These are phyloP conservation scores for Abrostola triplasia DNA, from an alignment of 2,888 invertebrate genomes.

Conservation along the genomic window DNA sequence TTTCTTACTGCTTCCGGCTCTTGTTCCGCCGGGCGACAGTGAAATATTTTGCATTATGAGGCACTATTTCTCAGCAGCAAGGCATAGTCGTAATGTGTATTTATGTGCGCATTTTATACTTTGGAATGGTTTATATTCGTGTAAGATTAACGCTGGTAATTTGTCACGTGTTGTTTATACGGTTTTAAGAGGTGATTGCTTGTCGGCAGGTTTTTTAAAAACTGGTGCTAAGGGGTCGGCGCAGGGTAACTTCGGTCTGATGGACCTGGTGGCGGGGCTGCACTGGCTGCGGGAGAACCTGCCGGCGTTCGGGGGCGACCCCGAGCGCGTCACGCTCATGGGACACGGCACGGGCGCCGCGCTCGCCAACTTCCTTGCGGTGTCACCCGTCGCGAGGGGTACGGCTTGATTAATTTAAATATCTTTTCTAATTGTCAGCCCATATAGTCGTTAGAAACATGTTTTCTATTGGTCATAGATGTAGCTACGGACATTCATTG, in stretches of 20 bases:
- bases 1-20: conserved; percentile 32
- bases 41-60: conserved; percentile 52
- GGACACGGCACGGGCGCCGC: conserved; percentile 99
- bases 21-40: conserved; percentile 44
- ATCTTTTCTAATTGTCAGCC: not conserved
- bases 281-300: conserved; percentile 99
- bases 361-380: conserved; percentile 97
- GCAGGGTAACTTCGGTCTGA: conserved; percentile 96
- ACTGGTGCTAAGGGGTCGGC: conserved; percentile 96
- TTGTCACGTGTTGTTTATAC: conserved; percentile 13
- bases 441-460: not conserved
- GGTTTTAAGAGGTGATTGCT: conserved; percentile 15
- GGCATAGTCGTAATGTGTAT: conserved; percentile 30
- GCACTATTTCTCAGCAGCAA: conserved; percentile 45
- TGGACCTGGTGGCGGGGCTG: conserved; percentile 97
- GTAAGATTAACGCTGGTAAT: conserved; percentile 13
- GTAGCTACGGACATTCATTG: no score
- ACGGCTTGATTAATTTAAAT: conserved; percentile 55
- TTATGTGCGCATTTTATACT: conserved; percentile 32
- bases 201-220: conserved; percentile 94
- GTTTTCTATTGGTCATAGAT: no score
- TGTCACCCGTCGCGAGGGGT: conserved; percentile 98
- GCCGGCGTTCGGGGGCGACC: conserved; percentile 98
- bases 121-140: conserved; percentile 21
- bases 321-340: conserved; percentile 96